Evolutionary conservation across 2,113 vertebrate species (phyloP).

Genomic region (Actenoides lindsayi): DNA sequence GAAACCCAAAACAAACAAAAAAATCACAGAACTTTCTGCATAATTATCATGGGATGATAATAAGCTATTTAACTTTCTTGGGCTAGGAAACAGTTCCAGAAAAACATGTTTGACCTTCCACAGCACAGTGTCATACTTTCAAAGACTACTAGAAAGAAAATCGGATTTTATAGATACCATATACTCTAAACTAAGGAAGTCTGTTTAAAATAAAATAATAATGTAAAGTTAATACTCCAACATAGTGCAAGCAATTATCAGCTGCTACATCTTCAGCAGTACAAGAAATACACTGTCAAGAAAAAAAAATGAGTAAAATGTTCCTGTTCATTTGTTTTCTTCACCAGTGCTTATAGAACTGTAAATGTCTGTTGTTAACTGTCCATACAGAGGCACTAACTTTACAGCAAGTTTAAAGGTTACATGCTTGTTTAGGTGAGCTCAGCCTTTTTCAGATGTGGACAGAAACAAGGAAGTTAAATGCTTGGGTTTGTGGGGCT

Average conservation of each 20-base stretch:
- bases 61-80: not conserved
- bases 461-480: not conserved
- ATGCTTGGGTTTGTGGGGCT: not conserved
- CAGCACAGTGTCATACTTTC: not conserved
- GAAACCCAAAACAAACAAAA: accelerated
- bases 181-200: not conserved
- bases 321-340: not conserved
- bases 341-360: not conserved
- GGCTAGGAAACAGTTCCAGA: not conserved
- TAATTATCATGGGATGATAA: not conserved
- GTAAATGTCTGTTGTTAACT: not conserved
- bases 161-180: not conserved
- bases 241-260: not conserved
- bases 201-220: not conserved
- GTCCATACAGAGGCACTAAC: not conserved
- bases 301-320: not conserved
- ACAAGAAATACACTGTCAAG: not conserved
- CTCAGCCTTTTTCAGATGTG: not conserved
- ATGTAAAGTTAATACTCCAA: not conserved
- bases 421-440: not conserved
- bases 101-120: not conserved
- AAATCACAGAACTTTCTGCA: not conserved
- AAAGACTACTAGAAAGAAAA: not conserved
- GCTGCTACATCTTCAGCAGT: not conserved
- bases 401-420: not conserved